A percentile compares a stretch with the other conserved stretches of the same genome.
These are phyloP conservation scores for Leucophenga maculata DNA, from an alignment of 2,888 invertebrate genomes.

Conservation along the genomic window DNA sequence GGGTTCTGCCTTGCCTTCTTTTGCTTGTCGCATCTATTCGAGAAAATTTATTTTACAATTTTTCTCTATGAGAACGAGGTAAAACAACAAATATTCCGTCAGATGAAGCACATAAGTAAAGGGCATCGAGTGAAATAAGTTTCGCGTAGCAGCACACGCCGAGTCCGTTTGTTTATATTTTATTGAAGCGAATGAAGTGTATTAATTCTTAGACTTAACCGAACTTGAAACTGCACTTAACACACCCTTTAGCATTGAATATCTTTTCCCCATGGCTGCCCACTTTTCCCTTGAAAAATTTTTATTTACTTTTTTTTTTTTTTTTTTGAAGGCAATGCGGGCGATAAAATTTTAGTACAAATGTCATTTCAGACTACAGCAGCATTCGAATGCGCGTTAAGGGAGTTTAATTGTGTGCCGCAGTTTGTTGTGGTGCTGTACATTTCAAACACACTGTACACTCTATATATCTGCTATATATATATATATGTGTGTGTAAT, in stretches of 20 bases:
- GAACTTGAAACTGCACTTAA: background rate
- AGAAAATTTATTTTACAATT: too few relatives aligned
- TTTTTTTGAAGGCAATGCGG: conserved; percentile 47
- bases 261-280: background rate
- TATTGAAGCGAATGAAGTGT: background rate
- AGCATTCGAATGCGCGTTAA: background rate
- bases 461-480: conserved; percentile 3
- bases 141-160: too few relatives aligned
- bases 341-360: conserved; percentile 64
- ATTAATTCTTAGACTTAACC: too few relatives aligned
- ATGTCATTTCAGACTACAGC: conserved; percentile 51
- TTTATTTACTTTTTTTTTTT: background rate
- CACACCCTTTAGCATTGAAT: too few relatives aligned
- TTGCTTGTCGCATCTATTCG: too few relatives aligned
- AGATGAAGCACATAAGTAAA: too few relatives aligned
- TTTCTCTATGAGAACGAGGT: too few relatives aligned
- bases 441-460: conserved; percentile 10
- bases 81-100: too few relatives aligned
- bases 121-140: too few relatives aligned
- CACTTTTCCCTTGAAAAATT: background rate
- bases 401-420: conserved; percentile 20
- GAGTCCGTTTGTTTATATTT: background rate
- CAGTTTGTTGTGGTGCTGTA: conserved; percentile 32
- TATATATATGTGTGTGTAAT: conserved; percentile 21
- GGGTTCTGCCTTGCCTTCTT: too few relatives aligned